These are phyloP conservation scores for Ibycter americanus DNA, from an alignment of 2,797 vertebrate species.

Conservation along the genomic window DNA sequence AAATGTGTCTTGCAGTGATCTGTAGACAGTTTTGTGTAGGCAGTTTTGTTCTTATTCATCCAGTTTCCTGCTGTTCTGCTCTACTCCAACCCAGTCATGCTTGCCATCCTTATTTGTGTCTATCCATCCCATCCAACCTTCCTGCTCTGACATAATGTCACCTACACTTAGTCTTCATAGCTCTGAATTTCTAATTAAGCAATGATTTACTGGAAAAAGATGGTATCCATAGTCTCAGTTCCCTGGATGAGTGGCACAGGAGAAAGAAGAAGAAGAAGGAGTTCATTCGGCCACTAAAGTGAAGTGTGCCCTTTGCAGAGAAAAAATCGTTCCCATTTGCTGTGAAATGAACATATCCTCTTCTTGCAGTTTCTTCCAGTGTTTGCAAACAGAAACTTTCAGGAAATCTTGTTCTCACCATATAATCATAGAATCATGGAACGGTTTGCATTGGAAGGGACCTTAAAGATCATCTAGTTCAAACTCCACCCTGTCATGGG, in stretches of 20 bases:
- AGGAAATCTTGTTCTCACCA: accelerated
- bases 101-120: background rate
- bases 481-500: no score
- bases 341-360: background rate
- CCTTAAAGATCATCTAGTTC: no score
- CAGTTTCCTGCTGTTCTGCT: background rate
- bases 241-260: background rate
- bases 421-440: no score
- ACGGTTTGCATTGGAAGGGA: no score
- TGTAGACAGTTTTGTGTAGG: background rate
- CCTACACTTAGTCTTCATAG: background rate
- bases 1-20: background rate
- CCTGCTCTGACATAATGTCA: background rate
- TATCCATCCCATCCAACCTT: background rate
- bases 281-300: background rate
- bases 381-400: background rate
- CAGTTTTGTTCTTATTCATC: background rate
- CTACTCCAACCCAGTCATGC: background rate
- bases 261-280: background rate
- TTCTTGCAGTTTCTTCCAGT: background rate
- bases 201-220: background rate
- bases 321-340: background rate
- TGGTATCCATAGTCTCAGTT: background rate
- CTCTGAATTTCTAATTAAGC: background rate
- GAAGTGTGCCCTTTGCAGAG: background rate